Evolutionary conservation across 2,888 invertebrate genomes (phyloP), one percentile per base, ranked within the genome.

Genomic region (Phaonia tiefii): DNA sequence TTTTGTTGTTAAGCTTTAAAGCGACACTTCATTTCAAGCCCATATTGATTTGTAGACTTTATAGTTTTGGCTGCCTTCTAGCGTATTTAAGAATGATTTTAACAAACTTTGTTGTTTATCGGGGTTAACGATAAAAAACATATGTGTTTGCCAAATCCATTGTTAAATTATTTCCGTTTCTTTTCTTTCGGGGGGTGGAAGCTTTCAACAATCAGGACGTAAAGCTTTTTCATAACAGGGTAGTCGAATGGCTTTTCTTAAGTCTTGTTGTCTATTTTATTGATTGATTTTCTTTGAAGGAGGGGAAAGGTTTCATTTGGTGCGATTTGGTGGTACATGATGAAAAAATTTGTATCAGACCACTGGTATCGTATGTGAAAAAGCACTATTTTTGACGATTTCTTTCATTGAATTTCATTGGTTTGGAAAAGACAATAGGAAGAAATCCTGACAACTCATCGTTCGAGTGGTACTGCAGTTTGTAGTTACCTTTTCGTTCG

Each of bases 291-390:
- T 54, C 51, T 76, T 66, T 3, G 31, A 31, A 8, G 31, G 31
- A 3, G 31, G 31, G 31, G 31, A 31, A 31, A 31, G 56, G 70
- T 81, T 72, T 81, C 63, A 78, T 72, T 84, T 82, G 89, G 86
- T 85, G 87, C 90, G 90, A 90, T 81, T 81, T 90, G 89, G 89
- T 87, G 87, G 90, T 90, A 90, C 90, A 90, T 90, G 90, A 91
- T 90, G 90, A 90, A 91, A 90, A 91, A 91, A 89, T 89, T 89
- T 87, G 87, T 89, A 89, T 90, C 91, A 91, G 91, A 90, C 87
- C 91, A 90, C 88, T 91, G 91, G 91, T 88, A 89, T 90, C 91
- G 91, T 91, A 91, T 91, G 91, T 91, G 91, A 91, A 91, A 90
- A 91, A 91, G 91, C 91, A 90, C 91, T 87, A 85, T 83, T 80